phyloP scores from a whole-genome alignment of 2,113 vertebrate species.

The Taurulus bubalis region DNA sequence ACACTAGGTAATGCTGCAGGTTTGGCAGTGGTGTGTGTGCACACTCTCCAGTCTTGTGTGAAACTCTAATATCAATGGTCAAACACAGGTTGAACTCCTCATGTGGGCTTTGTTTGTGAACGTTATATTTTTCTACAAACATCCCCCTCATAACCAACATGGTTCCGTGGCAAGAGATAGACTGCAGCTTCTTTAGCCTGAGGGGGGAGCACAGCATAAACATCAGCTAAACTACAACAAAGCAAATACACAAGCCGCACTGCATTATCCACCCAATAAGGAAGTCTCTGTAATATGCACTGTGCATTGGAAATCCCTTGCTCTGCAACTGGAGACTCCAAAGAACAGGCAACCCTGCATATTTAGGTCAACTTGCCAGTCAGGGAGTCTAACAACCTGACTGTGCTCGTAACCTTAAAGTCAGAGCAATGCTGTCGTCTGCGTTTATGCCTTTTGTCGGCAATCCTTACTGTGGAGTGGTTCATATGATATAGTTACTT shows the following conservation, averaged over 20 bases:
- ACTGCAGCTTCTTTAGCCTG: slow-evolving; percentile 38
- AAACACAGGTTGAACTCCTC: slow-evolving; percentile 28
- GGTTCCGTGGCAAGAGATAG: slow-evolving; percentile 31
- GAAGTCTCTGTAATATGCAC: slow-evolving; percentile 10
- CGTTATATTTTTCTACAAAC: slow-evolving; percentile 26
- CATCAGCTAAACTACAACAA: slow-evolving; percentile 24
- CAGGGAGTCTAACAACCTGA: background rate
- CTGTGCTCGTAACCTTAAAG: background rate
- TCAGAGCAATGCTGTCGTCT: background rate
- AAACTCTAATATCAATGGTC: slow-evolving; percentile 9
- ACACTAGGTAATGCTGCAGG: background rate
- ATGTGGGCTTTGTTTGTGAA: slow-evolving; percentile 31
- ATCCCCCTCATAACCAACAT: slow-evolving; percentile 23
- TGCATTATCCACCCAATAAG: background rate
- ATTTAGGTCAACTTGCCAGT: slow-evolving; percentile 1
- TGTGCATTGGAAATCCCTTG: slow-evolving; percentile 28
- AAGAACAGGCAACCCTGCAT: background rate
- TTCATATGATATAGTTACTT: background rate
- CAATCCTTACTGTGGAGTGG: background rate
- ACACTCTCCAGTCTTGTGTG: background rate
- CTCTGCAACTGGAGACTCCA: slow-evolving; percentile 8
- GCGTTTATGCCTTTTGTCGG: background rate
- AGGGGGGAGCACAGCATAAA: slow-evolving; percentile 22
- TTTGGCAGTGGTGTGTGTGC: background rate
- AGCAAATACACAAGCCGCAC: slow-evolving; percentile 24